phyloP scores from a whole-genome alignment of 1,140 invertebrate genomes.

The Delia radicum region DNA sequence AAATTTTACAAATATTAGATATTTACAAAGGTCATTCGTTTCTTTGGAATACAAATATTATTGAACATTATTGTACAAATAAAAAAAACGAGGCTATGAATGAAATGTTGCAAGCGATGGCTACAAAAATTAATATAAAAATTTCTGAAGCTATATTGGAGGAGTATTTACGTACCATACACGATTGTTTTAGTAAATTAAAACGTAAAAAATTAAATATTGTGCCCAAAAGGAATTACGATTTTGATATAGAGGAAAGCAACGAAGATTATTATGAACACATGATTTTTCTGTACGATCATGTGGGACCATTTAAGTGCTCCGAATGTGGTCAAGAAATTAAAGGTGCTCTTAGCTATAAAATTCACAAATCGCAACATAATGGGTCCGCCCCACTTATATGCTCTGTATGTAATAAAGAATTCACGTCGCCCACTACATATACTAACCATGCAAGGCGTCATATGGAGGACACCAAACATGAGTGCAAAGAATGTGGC shows the following conservation, averaged over 20 bases:
- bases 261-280: constrained; percentile 4
- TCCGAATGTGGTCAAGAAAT: not conserved
- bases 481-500: constrained; percentile 46
- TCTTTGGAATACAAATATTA: constrained; percentile 23
- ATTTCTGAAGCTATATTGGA: not conserved
- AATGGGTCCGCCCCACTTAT: not conserved
- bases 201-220: constrained; percentile 16
- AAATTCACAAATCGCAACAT: not conserved
- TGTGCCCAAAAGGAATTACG: not conserved
- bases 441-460: constrained; percentile 39
- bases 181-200: not conserved
- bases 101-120: not conserved
- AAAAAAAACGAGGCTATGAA: not conserved
- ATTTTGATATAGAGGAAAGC: not conserved
- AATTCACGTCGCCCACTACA: not conserved
- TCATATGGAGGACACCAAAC: constrained; percentile 41
- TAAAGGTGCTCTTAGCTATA: not conserved
- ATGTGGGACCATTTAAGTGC: not conserved
- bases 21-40: not conserved
- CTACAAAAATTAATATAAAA: not conserved
- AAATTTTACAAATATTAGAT: not conserved
- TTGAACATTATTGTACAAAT: constrained; percentile 14
- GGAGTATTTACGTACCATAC: not conserved
- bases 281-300: not conserved
- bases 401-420: not conserved